These are phyloP conservation scores for Synanceia verrucosa DNA, from an alignment of 2,797 vertebrate species.

Conservation along the genomic window DNA sequence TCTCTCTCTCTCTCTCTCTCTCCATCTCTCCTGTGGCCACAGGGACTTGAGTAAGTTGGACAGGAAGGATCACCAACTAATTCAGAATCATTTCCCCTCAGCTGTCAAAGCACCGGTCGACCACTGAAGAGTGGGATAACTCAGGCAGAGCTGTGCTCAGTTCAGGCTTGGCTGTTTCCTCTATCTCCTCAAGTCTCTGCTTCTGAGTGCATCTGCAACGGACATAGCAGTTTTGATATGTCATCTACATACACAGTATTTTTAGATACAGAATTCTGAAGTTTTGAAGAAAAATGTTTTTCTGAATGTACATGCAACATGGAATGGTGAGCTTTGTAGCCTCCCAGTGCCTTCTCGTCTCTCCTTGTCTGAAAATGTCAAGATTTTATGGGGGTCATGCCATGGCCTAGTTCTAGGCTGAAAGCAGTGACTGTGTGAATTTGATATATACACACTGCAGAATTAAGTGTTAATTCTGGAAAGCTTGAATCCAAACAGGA, in stretches of 20 bases:
- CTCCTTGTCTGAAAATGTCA: neutral
- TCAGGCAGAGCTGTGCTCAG: slow-evolving; percentile 1
- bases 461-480: neutral
- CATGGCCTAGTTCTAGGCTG: neutral
- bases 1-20: slow-evolving; percentile 25
- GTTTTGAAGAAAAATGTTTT: neutral
- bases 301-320: neutral
- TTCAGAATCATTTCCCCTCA: slow-evolving; percentile 70
- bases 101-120: slow-evolving; percentile 51
- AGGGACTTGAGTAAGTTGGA: slow-evolving; percentile 32
- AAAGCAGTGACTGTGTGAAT: neutral
- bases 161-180: slow-evolving; percentile 36
- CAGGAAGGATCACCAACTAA: slow-evolving; percentile 65
- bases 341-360: neutral
- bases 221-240: neutral
- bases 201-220: neutral
- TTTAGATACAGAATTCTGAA: neutral
- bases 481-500: neutral
- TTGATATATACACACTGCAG: neutral
- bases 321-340: neutral
- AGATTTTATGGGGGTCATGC: neutral
- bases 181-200: slow-evolving; percentile 5
- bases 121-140: slow-evolving; percentile 43
- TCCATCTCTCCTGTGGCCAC: slow-evolving; percentile 23
- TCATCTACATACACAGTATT: neutral